phyloP scores from a whole-genome alignment of 2,797 vertebrate species.

The Labeo calbasu region DNA sequence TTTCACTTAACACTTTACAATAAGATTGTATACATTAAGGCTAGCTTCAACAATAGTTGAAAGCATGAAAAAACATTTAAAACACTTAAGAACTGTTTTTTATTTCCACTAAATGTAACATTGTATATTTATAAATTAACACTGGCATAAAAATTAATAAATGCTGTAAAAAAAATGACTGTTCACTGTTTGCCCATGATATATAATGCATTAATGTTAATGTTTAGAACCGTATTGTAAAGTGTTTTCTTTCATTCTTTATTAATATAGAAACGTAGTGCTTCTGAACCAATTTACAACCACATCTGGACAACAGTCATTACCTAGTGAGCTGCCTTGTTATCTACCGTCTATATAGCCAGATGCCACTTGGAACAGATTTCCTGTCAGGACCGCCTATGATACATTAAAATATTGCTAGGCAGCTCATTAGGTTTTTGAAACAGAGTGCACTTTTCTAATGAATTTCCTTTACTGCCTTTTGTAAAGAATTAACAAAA shows the following conservation, averaged over 20 bases:
- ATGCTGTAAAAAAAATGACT: background rate
- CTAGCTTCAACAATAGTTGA: background rate
- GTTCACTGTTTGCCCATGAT: background rate
- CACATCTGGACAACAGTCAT: background rate
- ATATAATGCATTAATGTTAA: background rate
- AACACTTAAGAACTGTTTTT: background rate
- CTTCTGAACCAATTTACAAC: background rate
- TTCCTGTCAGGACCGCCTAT: background rate
- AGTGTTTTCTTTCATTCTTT: background rate
- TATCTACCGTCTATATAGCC: background rate
- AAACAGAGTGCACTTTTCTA: conserved; percentile 3
- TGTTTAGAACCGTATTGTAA: background rate
- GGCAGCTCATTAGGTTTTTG: conserved; percentile 22
- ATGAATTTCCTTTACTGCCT: background rate
- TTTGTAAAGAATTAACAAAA: background rate
- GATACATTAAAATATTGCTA: background rate
- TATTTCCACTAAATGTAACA: background rate
- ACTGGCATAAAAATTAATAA: background rate
- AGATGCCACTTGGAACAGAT: background rate
- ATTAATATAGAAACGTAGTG: background rate
- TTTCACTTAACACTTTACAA: background rate
- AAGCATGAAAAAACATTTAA: background rate
- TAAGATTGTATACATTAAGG: background rate
- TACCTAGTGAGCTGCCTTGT: background rate
- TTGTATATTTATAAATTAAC: background rate